Evolutionary conservation across 2,888 invertebrate species (phyloP), one percentile per base, ranked within the genome.

Genomic region (Agrochola lota): DNA sequence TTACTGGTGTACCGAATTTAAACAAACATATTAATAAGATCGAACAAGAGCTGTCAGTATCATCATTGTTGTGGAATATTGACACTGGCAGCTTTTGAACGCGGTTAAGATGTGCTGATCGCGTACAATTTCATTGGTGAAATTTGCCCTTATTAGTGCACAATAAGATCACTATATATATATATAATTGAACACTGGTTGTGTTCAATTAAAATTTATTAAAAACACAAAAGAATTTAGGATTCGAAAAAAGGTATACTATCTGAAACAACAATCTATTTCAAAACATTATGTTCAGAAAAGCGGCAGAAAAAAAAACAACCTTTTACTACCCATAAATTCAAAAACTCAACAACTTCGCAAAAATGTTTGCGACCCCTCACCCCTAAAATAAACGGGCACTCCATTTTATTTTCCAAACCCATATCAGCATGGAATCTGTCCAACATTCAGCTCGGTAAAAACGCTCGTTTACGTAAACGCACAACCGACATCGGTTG

Each of bases 371-470:
- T 17, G 62, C 66, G 23, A 72, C 67, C 52, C 52, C 55, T 67
- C 57, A 64, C 40, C 69, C 63, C 20, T 68, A 68, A 78, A 77
- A 80, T 63, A 71, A 77, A 77, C 23, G 70, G 60, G 68, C 81
- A 60, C 77, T 63, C 78, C 67, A 75, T 77, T 85, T 85, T 74
- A 76, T 79, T 77, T 80, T 66, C 49, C 70, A 40, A 78, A 81
- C 63, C 77, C 80, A 78, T 76, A 86, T 77, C 75, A 77, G 59
- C 62, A 87, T 87, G 74, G 78, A 87, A 81, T 52, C 73, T 68
- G 71, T 81, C 82, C 85, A 82, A 81, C 78, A 77, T 80, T 66
- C 55, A 40, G 49, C 46, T 63, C 60, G 4, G 55, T 64, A 80
- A 78, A 85, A 81, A 72, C 30, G 11, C 57, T 78, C 72, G 67